Base-by-base conservation (phyloP, 2,888 invertebrate species). In the Lissonota sp. region DNA sequence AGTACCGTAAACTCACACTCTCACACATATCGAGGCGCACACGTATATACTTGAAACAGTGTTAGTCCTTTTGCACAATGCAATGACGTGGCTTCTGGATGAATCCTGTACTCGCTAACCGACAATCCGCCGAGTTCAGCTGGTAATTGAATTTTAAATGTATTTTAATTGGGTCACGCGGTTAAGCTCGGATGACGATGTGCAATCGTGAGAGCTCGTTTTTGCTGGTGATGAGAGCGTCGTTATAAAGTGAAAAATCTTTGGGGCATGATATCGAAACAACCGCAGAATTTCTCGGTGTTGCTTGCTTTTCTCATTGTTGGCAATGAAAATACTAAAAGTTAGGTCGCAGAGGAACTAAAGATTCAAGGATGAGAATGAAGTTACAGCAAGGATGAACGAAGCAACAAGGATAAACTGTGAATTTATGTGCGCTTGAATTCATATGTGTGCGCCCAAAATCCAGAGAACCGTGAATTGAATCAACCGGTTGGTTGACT, bases 71-170 rank as follows among this genome's bases (percentile, higher is more conserved):
- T 67, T 69, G 67, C 49, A 66, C 81, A 84, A 82, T 81, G 82
- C 79, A 78, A 81, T 83, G 67, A 70, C 72, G 67, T 40, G 62
- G 64, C 63, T 76, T 74, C 75, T 71, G 67, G 79, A 63, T 79
- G 57, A 26, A 53, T 10, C 37, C 12, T 46, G 49, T 14, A 39
- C 51, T 63, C 57, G 67, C 57, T 49, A 42, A 40, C 51, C 39
- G 42, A 37, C 53, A 70, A 74, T 70, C 66, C 82, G 51, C 67
- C 77, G 71, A 58, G 78, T 70, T 79, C 64, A 70, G 44, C 67
- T 63, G 80, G 82, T 90, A 89, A 91, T 90, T 91, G 88, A 90
- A 91, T 90, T 90, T 87, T 88, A 90, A 90, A 91, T 91, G 87
- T 74, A 84, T 74, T n/a, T 85, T 88, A 90, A 90, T 91, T 90